Percentiles rank a stretch among this genome's conserved stretches.
Evolutionary conservation across 2,888 invertebrate genomes (phyloP).

Genomic region (Megamerina dolium): DNA sequence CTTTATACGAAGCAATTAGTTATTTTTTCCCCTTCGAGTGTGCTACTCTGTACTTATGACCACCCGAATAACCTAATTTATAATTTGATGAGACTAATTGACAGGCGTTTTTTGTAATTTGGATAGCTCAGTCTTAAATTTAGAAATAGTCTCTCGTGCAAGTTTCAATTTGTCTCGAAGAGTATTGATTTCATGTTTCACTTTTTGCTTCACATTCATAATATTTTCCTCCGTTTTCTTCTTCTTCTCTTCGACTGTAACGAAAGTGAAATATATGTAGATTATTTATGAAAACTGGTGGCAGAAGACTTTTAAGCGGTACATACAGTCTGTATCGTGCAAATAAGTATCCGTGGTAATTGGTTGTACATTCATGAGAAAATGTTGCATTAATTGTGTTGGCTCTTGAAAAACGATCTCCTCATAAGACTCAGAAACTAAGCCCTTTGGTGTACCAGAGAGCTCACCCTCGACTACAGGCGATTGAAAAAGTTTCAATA

Average conservation of each 20-base stretch:
- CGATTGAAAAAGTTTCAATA: conserved; percentile 89
- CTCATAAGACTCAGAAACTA: conserved; percentile 92
- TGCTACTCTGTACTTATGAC: too few species aligned
- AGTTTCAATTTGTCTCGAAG: conserved; percentile 77
- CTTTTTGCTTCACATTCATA: conserved; percentile 71
- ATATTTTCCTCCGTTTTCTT: conserved; percentile 72
- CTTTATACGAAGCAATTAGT: too few species aligned
- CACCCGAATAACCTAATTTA: too few species aligned
- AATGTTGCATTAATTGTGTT: conserved; percentile 83
- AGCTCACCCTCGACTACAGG: conserved; percentile 52
- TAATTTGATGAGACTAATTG: conserved; percentile 6
- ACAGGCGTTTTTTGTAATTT: conserved; percentile 42
- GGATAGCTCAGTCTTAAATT: conserved; percentile 71
- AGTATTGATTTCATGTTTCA: conserved; percentile 74
- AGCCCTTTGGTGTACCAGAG: conserved; percentile 53
- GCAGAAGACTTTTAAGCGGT: conserved; percentile 13
- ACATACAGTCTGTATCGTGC: conserved; percentile 85
- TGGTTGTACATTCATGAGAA: conserved; percentile 70
- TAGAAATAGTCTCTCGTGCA: conserved; percentile 78
- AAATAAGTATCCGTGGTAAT: conserved; percentile 67
- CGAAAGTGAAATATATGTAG: conserved; percentile 16
- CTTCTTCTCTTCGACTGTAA: conserved; percentile 85
- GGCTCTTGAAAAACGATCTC: conserved; percentile 93
- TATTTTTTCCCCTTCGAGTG: too few species aligned
- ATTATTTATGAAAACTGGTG: not conserved